These are phyloP conservation scores for Ochropacha duplaris DNA, from an alignment of 2,888 invertebrate genomes.

Conservation along the genomic window DNA sequence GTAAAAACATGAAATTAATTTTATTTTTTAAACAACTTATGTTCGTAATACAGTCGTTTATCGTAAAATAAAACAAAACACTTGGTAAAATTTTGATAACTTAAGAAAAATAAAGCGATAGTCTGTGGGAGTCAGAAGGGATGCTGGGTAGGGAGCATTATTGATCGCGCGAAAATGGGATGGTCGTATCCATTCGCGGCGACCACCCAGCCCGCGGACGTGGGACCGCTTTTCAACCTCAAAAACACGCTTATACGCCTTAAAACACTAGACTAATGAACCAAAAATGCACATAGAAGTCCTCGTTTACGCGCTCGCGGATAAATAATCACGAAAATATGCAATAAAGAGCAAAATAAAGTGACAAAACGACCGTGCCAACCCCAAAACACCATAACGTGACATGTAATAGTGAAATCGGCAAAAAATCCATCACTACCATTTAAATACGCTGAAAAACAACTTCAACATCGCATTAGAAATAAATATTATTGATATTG, in stretches of 20 bases:
- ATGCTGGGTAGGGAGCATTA: constrained; percentile 83
- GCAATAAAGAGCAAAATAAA: constrained; percentile 25
- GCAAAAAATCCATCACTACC: constrained; percentile 23
- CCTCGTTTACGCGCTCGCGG: constrained; percentile 24
- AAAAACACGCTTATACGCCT: constrained; percentile 71
- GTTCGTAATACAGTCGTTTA: neutral
- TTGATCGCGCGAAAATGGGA: constrained; percentile 82
- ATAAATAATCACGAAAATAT: constrained; percentile 22
- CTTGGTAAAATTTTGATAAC: constrained; percentile 12
- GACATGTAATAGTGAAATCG: constrained; percentile 40
- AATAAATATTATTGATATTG: constrained; percentile 20
- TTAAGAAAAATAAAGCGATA: constrained; percentile 29
- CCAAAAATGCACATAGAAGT: constrained; percentile 40
- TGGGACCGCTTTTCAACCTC: constrained; percentile 67
- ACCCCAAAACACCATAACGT: constrained; percentile 40
- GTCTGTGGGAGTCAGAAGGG: constrained; percentile 72
- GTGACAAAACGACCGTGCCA: constrained; percentile 29
- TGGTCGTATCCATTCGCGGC: constrained; percentile 79
- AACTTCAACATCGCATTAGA: constrained; percentile 31
- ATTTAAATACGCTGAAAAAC: constrained; percentile 39
- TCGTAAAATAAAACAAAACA: neutral
- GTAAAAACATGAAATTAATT: constrained; percentile 7
- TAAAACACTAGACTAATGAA: constrained; percentile 54
- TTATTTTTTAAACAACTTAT: constrained; percentile 9
- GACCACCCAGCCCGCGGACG: constrained; percentile 76